These are phyloP conservation scores for Orestias chungarensis DNA, from an alignment of 2,797 vertebrate genomes.

Conservation along the genomic window DNA sequence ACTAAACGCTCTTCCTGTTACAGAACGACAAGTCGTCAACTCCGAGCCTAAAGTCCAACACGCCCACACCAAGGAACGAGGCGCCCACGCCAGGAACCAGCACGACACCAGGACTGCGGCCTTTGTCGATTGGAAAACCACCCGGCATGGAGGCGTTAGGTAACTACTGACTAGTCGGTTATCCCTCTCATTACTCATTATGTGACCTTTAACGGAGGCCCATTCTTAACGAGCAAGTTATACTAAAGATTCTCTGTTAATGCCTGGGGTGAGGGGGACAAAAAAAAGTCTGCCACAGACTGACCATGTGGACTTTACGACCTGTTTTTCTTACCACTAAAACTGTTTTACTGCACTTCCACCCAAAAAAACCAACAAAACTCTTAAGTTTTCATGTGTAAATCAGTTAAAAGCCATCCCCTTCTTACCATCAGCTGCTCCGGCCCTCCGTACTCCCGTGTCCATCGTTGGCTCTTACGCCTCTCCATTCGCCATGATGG, in stretches of 20 bases:
- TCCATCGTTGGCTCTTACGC: conserved; percentile 89
- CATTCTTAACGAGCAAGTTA: background rate
- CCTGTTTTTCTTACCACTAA: background rate
- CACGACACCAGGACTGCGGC: conserved; percentile 90
- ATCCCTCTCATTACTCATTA: background rate
- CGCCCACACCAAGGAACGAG: conserved; percentile 92
- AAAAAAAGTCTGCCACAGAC: background rate
- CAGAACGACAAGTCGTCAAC: conserved; percentile 96
- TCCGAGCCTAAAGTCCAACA: conserved; percentile 94
- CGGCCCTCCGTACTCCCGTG: conserved; percentile 90
- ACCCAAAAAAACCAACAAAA: background rate
- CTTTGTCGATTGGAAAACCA: conserved; percentile 87
- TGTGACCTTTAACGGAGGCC: background rate
- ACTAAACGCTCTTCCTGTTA: conserved; percentile 42
- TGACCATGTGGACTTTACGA: background rate
- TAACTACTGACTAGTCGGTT: conserved; percentile 43
- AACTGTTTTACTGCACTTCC: background rate
- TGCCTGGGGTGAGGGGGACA: background rate
- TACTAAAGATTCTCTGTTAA: background rate
- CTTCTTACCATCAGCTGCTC: conserved; percentile 71
- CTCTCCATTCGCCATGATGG: conserved; percentile 94
- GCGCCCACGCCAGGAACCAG: conserved; percentile 94
- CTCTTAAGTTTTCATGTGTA: too few species aligned
- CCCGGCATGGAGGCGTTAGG: conserved; percentile 91
- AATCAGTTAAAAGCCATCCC: background rate